Evolutionary conservation across 2,888 invertebrate species (phyloP).

Genomic region (Nebria salina): DNA sequence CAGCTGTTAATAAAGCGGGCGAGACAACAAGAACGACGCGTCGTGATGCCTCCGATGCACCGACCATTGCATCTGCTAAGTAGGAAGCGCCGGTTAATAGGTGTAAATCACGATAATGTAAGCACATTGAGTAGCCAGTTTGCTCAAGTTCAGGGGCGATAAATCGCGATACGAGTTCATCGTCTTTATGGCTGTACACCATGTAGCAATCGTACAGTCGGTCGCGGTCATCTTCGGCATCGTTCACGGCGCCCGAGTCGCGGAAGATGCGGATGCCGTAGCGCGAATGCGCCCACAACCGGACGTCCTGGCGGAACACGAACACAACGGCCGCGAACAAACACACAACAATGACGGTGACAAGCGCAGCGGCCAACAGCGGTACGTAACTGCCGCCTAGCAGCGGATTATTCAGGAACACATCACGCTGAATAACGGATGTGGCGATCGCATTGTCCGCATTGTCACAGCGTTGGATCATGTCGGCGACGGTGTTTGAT

Average conservation of each 20-base stretch:
- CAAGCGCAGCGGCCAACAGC: conserved; percentile 76
- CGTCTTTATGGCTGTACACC: conserved; percentile 85
- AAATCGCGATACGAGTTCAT: conserved; percentile 74
- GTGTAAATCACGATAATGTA: conserved; percentile 73
- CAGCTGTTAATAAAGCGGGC: conserved; percentile 81
- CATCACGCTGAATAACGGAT: conserved; percentile 63
- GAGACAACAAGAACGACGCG: conserved; percentile 84
- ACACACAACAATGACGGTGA: conserved; percentile 75
- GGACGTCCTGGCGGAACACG: conserved; percentile 79
- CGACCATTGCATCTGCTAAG: conserved; percentile 70
- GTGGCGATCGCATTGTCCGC: conserved; percentile 74
- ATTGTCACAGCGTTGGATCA: conserved; percentile 71
- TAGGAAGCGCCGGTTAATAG: conserved; percentile 71
- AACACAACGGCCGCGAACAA: conserved; percentile 75
- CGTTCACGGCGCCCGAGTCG: conserved; percentile 67
- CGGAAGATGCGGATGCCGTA: conserved; percentile 81
- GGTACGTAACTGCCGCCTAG: conserved; percentile 79
- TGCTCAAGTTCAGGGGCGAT: conserved; percentile 80
- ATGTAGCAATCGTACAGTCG: conserved; percentile 84
- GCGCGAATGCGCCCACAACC: conserved; percentile 81
- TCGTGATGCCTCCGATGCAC: conserved; percentile 72
- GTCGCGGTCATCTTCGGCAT: conserved; percentile 62
- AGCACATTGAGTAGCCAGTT: conserved; percentile 72
- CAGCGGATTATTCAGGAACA: conserved; percentile 71
- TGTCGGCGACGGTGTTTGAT: conserved; percentile 60